Evolutionary conservation across 2,797 vertebrate genomes (phyloP).

Genomic region (Phataginus tetradactyla): DNA sequence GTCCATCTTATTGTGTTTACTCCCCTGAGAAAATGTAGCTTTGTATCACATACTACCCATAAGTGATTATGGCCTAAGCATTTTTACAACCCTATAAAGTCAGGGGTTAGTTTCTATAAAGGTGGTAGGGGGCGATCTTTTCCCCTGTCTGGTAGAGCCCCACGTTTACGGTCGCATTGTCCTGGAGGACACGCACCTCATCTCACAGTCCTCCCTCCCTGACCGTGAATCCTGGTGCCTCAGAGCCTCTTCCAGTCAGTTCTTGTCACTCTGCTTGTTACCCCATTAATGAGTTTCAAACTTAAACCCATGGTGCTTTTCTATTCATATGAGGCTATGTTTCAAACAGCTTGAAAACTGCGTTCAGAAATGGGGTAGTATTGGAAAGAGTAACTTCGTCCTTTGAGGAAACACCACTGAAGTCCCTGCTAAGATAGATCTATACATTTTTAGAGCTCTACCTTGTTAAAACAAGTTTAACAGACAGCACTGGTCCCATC

Average conservation of each 20-base stretch:
- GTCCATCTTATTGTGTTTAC: neutral
- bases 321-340: neutral
- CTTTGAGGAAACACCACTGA: neutral
- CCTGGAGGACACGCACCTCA: neutral
- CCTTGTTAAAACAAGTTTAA: neutral
- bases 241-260: neutral
- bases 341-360: neutral
- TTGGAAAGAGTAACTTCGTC: neutral
- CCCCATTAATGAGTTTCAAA: conserved; percentile 15
- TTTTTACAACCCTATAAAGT: neutral
- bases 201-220: neutral
- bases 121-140: neutral
- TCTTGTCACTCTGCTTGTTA: neutral
- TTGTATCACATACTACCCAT: neutral
- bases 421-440: neutral
- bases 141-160: neutral
- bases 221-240: neutral
- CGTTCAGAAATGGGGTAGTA: neutral
- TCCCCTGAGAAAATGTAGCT: neutral
- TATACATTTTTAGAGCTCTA: neutral
- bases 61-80: neutral
- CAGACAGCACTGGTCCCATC: neutral
- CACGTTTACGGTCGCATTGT: neutral
- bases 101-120: neutral
- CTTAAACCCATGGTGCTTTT: neutral